Conservation (phyloP, 2,888 invertebrate genomes). For the Diachrysia chrysitis region DNA sequence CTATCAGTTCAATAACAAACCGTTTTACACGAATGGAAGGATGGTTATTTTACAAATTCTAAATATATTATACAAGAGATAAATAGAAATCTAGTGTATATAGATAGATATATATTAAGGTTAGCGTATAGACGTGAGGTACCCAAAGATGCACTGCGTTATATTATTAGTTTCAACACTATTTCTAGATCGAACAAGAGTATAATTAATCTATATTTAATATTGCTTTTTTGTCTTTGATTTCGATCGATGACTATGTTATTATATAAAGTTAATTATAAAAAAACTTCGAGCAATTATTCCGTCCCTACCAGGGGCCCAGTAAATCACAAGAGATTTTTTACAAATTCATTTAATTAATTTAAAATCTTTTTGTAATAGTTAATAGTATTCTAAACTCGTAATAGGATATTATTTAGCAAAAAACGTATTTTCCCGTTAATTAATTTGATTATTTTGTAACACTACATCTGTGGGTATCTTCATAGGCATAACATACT, state of each 20-base stretch:
- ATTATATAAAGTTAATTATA: neutral
- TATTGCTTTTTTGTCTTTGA: conserved; percentile 2
- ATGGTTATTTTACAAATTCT: conserved; percentile 84
- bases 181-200: conserved; percentile 2
- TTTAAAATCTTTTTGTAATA: neutral
- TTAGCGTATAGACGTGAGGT: conserved; percentile 68
- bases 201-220: conserved; percentile 2
- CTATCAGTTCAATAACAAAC: conserved; percentile 60
- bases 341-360: neutral
- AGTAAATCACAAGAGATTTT: neutral
- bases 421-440: neutral
- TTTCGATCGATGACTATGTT: conserved; percentile 4
- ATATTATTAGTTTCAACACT: neutral
- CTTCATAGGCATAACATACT: conserved; percentile 70
- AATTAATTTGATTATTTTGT: neutral
- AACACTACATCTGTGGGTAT: conserved; percentile 29
- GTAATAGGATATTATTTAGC: conserved; percentile 2
- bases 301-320: neutral
- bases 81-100: conserved; percentile 86
- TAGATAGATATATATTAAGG: conserved; percentile 73
- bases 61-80: conserved; percentile 83
- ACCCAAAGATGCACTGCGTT: conserved; percentile 53
- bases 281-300: neutral
- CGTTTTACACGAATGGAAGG: conserved; percentile 73
- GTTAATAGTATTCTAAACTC: neutral